Percentiles rank a stretch among this genome's conserved stretches.
Evolutionary conservation across 2,113 vertebrate species (phyloP).

Genomic region (Fulica atra): DNA sequence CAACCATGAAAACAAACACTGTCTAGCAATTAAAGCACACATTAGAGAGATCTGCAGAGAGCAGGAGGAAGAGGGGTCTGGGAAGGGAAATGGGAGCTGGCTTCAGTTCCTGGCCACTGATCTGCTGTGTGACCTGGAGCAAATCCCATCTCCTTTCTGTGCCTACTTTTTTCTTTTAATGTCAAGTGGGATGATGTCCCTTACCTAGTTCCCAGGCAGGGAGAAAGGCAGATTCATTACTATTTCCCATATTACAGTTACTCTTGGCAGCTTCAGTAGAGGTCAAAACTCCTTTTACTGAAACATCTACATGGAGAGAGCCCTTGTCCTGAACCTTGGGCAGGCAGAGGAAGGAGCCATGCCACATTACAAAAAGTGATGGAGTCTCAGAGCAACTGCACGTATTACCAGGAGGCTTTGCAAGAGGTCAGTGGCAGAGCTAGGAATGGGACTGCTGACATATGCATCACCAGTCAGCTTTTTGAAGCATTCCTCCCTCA

Average conservation of each 20-base stretch:
- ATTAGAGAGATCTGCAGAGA: background rate
- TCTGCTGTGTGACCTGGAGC: conserved; percentile 37
- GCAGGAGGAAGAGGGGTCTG: conserved; percentile 9
- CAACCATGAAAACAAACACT: background rate
- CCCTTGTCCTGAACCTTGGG: background rate
- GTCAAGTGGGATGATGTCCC: background rate
- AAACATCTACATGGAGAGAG: background rate
- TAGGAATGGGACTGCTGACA: background rate
- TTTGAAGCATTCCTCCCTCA: background rate
- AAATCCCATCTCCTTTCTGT: conserved; percentile 29
- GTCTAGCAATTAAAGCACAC: conserved; percentile 23
- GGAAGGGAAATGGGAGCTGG: conserved; percentile 60
- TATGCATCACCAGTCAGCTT: background rate
- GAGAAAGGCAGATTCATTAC: background rate
- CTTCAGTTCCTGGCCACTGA: conserved; percentile 55
- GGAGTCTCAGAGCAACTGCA: background rate
- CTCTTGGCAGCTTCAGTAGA: background rate
- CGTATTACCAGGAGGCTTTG: background rate
- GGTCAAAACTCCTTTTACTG: background rate
- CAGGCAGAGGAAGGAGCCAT: background rate
- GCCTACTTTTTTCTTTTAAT: background rate
- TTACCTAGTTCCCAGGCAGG: conserved; percentile 45
- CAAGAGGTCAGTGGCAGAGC: background rate
- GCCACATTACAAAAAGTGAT: background rate
- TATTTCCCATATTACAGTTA: background rate